Evolutionary conservation across 53 echinoderm and acorn worm species (phyloP).

Genomic region (Antedon mediterranea): DNA sequence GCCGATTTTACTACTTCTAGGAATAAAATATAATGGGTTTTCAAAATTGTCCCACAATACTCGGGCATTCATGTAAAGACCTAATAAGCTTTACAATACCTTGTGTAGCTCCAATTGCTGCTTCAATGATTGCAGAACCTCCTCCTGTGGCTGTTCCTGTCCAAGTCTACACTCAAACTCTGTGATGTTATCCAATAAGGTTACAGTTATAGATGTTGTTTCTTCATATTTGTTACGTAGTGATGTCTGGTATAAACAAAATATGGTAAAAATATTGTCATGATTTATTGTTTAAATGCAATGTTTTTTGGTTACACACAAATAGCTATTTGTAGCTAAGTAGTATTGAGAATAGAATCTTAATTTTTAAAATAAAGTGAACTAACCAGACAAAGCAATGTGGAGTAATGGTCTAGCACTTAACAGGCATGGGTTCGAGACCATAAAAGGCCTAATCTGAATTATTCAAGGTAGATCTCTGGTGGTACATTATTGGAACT

Average conservation of each 20-base stretch:
- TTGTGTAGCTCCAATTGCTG: slow-evolving; percentile 63
- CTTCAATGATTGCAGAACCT: slow-evolving; percentile 36
- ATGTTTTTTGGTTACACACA: too few relatives aligned
- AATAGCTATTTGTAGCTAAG: too few relatives aligned
- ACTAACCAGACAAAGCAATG: too few relatives aligned
- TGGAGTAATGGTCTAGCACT: too few relatives aligned
- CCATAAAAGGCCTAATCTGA: too few relatives aligned
- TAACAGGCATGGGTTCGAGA: too few relatives aligned
- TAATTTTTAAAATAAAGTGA: too few relatives aligned
- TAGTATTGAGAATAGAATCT: too few relatives aligned
- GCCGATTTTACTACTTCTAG: background rate
- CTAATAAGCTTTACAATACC: slow-evolving; percentile 31
- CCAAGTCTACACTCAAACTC: slow-evolving; percentile 65
- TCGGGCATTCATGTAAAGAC: background rate
- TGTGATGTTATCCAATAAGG: slow-evolving; percentile 63
- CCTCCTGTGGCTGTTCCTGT: slow-evolving; percentile 73
- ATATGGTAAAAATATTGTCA: too few relatives aligned
- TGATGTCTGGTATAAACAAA: slow-evolving; percentile 25
- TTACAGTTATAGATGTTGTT: slow-evolving; percentile 30
- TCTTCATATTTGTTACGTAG: slow-evolving; percentile 73
- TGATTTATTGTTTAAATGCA: too few relatives aligned
- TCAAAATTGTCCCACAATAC: background rate
- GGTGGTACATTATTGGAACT: background rate
- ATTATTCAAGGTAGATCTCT: background rate
- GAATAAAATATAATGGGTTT: background rate